Percentiles rank a stretch among this genome's conserved stretches.
Evolutionary conservation across 2,113 vertebrate species (phyloP).

Genomic region (Eptesicus fuscus): DNA sequence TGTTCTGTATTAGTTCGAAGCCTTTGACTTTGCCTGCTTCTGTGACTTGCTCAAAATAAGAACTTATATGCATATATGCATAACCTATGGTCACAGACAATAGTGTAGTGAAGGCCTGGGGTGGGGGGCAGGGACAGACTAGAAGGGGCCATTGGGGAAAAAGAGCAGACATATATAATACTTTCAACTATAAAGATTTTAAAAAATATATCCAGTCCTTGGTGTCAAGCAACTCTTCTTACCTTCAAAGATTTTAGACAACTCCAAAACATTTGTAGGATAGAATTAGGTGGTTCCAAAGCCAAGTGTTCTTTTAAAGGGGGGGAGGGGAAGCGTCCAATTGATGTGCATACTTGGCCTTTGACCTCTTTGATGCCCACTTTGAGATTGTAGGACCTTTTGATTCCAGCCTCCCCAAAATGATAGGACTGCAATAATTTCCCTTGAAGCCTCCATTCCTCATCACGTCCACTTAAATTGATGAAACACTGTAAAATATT

Average conservation of each 20-base stretch:
- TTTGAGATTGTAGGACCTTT: neutral
- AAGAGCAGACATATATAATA: too few relatives aligned
- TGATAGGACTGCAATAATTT: neutral
- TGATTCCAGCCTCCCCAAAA: neutral
- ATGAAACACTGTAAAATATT: neutral
- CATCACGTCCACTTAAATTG: neutral
- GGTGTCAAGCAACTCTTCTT: neutral
- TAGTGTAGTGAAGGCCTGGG: too few relatives aligned
- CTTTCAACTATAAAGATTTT: too few relatives aligned
- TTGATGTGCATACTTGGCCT: neutral
- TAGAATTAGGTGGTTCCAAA: constrained; percentile 8
- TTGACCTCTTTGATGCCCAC: neutral
- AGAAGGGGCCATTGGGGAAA: too few relatives aligned
- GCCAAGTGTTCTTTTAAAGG: neutral
- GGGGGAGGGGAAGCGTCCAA: neutral
- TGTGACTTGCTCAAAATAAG: neutral
- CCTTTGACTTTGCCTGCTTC: neutral
- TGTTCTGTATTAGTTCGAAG: neutral
- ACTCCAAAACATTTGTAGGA: neutral
- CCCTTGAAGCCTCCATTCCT: neutral
- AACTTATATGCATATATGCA: too few relatives aligned
- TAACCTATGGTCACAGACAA: too few relatives aligned
- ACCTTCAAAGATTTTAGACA: neutral
- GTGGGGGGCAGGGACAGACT: too few relatives aligned
- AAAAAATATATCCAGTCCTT: neutral